These are phyloP conservation scores for Erythrolamprus reginae DNA, from an alignment of 2,113 vertebrate genomes.

Conservation along the genomic window DNA sequence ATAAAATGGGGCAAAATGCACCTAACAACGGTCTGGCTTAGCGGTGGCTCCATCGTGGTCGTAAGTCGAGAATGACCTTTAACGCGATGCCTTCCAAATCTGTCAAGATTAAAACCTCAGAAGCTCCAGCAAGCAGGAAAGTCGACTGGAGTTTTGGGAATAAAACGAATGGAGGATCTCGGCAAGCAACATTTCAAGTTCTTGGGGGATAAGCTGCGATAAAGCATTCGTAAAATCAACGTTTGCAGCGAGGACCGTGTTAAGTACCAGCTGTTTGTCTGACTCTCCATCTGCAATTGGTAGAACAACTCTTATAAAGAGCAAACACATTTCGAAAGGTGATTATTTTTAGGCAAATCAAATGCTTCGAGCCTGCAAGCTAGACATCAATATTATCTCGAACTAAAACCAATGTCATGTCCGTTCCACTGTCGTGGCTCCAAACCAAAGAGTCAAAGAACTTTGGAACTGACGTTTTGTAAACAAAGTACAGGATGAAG, in stretches of 20 bases:
- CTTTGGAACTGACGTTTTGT: background rate
- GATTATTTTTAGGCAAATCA: background rate
- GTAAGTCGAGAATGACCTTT: background rate
- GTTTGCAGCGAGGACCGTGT: background rate
- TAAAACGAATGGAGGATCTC: no score
- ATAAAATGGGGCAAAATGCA: background rate
- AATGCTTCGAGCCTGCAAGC: background rate
- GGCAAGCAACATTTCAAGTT: background rate
- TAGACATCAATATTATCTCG: background rate
- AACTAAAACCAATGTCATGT: background rate
- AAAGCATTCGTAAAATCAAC: background rate
- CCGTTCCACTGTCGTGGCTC: background rate
- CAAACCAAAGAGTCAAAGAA: background rate
- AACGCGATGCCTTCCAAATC: background rate
- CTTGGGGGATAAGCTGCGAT: no score
- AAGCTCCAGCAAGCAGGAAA: background rate
- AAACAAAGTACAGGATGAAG: background rate
- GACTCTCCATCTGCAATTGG: background rate
- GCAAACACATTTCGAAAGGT: background rate
- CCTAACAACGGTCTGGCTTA: background rate
- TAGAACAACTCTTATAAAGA: background rate
- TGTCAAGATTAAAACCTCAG: background rate
- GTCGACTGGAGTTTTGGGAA: background rate
- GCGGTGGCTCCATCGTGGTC: background rate
- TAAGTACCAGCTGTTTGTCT: background rate